Percentiles rank a stretch among this genome's conserved stretches.
These are phyloP conservation scores for Noctua pronuba DNA, from an alignment of 2,888 invertebrate genomes.

Conservation along the genomic window DNA sequence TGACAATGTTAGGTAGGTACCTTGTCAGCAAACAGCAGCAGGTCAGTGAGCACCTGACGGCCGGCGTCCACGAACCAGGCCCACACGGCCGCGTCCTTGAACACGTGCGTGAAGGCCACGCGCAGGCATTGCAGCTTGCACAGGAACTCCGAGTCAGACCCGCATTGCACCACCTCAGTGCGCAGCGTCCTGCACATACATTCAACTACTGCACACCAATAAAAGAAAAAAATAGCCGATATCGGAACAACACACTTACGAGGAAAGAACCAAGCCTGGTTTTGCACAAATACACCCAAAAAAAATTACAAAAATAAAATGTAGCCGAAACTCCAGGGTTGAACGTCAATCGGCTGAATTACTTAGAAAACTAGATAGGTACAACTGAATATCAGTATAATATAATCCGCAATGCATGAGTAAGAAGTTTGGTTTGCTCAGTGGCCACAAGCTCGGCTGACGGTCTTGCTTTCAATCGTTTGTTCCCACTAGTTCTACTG, in stretches of 20 bases:
- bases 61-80: slow-evolving; percentile 97
- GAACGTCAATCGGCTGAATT: neutral
- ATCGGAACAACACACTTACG: neutral
- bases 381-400: no score
- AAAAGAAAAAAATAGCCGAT: neutral
- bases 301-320: neutral
- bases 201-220: neutral
- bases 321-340: neutral
- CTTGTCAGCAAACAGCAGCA: slow-evolving; percentile 96
- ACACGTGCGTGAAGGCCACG: slow-evolving; percentile 95
- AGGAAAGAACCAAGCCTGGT: neutral
- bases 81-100: slow-evolving; percentile 92
- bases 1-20: slow-evolving; percentile 75
- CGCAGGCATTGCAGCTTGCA: slow-evolving; percentile 98
- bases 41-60: slow-evolving; percentile 96
- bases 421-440: neutral
- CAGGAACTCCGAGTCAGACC: slow-evolving; percentile 97
- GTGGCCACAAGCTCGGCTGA: no score
- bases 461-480: no score
- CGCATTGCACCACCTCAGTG: slow-evolving; percentile 96
- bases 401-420: neutral
- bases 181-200: slow-evolving; percentile 92
- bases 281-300: neutral
- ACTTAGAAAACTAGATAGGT: neutral
- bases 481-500: no score